Percentiles rank a stretch among this genome's conserved stretches.
phyloP scores from a whole-genome alignment of 2,888 invertebrate genomes.

The Lithosia quadra region DNA sequence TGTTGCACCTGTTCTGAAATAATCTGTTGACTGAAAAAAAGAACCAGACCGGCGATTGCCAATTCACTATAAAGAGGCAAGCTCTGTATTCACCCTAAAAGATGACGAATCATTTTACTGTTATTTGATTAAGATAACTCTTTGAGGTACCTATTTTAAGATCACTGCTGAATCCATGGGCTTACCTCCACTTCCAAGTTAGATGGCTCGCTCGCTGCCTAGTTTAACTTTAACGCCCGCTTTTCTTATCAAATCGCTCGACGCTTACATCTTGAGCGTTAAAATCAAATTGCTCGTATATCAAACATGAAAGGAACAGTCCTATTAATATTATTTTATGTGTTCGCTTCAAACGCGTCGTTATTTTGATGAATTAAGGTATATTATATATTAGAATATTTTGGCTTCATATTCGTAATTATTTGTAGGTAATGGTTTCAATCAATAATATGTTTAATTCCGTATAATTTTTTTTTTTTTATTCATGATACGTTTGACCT shows the following conservation, averaged over 20 bases:
- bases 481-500: too few relatives aligned
- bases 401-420: not conserved
- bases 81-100: too few relatives aligned
- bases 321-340: conserved; percentile 15
- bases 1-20: too few relatives aligned
- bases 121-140: too few relatives aligned
- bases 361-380: conserved; percentile 17
- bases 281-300: conserved; percentile 11
- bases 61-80: too few relatives aligned
- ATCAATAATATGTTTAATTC: conserved; percentile 3
- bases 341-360: conserved; percentile 6
- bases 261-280: not conserved
- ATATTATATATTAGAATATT: not conserved
- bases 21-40: too few relatives aligned
- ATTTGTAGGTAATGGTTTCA: not conserved
- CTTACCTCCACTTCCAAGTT: too few relatives aligned
- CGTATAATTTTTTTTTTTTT: too few relatives aligned
- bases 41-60: too few relatives aligned
- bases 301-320: conserved; percentile 15
- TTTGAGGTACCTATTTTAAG: too few relatives aligned
- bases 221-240: not conserved
- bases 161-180: not conserved
- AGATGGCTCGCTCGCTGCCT: not conserved
- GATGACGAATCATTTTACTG: too few relatives aligned
- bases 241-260: not conserved